These are phyloP conservation scores for Mesoclemmys tuberculata DNA, from an alignment of 2,113 vertebrate species.

Conservation along the genomic window DNA sequence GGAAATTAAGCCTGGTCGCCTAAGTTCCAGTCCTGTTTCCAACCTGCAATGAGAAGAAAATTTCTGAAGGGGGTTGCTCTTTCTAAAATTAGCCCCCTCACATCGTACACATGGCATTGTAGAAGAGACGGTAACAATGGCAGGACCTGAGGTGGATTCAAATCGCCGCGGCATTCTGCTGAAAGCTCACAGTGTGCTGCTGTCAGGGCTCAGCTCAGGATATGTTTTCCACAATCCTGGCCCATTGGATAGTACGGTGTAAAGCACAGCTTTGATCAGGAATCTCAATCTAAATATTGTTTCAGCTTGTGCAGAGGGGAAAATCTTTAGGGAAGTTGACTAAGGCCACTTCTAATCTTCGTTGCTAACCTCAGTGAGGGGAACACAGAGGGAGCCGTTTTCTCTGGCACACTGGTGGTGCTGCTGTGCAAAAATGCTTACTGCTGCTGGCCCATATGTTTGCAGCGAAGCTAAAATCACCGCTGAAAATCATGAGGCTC, in stretches of 20 bases:
- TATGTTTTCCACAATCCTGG: not conserved
- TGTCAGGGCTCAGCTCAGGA: not conserved
- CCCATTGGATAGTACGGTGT: not conserved
- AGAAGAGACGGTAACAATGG: not conserved
- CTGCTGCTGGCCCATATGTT: not conserved
- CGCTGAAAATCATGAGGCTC: not conserved
- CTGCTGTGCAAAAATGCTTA: not conserved
- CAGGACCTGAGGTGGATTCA: not conserved
- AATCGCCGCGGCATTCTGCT: not conserved
- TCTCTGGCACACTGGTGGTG: accelerated
- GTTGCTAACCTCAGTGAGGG: not conserved
- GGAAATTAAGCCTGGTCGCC: not conserved
- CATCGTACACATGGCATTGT: not conserved
- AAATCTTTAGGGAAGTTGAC: not conserved
- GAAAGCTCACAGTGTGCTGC: accelerated
- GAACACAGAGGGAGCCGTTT: not conserved
- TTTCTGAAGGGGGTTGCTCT: not conserved
- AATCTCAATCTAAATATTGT: not conserved
- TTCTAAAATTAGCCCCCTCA: not conserved
- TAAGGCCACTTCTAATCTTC: not conserved
- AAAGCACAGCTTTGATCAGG: not conserved
- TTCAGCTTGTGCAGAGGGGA: not conserved
- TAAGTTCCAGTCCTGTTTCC: accelerated
- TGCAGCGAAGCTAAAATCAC: not conserved
- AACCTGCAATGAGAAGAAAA: not conserved